These are phyloP conservation scores for Abramis brama DNA, from an alignment of 2,113 vertebrate species.

Conservation along the genomic window DNA sequence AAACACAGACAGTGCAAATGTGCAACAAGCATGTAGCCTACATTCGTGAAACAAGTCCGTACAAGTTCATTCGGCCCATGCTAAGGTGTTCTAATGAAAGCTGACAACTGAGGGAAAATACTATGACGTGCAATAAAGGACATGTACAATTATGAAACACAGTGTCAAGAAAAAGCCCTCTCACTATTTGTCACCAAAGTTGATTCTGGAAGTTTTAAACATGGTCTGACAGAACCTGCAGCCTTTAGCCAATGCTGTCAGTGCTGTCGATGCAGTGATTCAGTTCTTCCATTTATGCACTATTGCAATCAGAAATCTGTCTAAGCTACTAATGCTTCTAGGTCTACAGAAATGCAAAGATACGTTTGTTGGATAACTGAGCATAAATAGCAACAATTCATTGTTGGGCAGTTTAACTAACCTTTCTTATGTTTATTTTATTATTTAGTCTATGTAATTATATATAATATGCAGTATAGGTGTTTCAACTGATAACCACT, in stretches of 20 bases:
- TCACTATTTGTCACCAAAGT: slow-evolving; percentile 82
- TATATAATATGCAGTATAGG: no score
- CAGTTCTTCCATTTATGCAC: not conserved
- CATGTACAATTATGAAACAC: not conserved
- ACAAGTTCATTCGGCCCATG: not conserved
- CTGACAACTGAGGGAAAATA: not conserved
- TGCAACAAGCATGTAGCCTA: not conserved
- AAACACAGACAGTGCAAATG: not conserved
- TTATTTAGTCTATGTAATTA: no score
- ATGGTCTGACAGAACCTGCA: slow-evolving; percentile 90
- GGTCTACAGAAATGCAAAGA: no score
- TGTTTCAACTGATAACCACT: no score
- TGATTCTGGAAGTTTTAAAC: slow-evolving; percentile 87
- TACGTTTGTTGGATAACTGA: not conserved
- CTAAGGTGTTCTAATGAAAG: not conserved
- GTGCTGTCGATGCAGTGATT: slow-evolving; percentile 85
- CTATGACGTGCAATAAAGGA: not conserved
- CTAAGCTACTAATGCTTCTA: not conserved
- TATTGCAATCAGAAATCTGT: not conserved
- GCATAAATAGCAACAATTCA: not conserved
- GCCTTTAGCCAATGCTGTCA: slow-evolving; percentile 85
- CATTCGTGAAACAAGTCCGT: not conserved
- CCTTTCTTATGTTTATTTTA: no score
- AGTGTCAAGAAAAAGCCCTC: not conserved
- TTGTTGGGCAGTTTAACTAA: no score